phyloP scores from a whole-genome alignment of 2,888 invertebrate species.

The Aspidiotus destructor region DNA sequence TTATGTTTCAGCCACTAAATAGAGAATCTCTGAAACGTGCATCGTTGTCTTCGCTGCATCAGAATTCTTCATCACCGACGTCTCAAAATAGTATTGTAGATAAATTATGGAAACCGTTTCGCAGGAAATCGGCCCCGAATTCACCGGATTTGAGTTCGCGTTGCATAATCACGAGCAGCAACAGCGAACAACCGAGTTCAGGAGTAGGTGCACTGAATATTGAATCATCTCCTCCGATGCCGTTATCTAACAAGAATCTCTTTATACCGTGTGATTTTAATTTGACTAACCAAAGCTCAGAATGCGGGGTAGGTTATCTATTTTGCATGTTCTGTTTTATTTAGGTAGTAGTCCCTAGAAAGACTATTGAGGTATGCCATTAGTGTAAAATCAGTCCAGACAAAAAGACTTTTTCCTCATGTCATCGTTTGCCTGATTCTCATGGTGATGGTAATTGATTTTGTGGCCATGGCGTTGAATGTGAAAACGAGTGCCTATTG shows the following conservation, averaged over 20 bases:
- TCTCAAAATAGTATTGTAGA: conserved; percentile 47
- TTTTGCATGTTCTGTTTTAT: neutral
- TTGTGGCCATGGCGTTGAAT: too few relatives aligned
- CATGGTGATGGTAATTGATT: too few relatives aligned
- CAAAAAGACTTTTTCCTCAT: too few relatives aligned
- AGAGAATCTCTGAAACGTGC: conserved; percentile 35
- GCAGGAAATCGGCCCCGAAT: conserved; percentile 50
- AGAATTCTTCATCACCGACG: conserved; percentile 33
- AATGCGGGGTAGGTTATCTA: conserved; percentile 7
- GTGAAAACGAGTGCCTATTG: too few relatives aligned
- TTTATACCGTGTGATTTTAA: conserved; percentile 17
- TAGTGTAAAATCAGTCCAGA: too few relatives aligned
- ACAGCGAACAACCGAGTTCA: conserved; percentile 34
- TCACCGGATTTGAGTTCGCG: conserved; percentile 36
- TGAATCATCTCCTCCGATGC: conserved; percentile 1
- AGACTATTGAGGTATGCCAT: too few relatives aligned
- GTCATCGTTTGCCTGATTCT: too few relatives aligned
- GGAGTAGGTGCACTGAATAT: conserved; percentile 34
- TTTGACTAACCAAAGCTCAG: conserved; percentile 12
- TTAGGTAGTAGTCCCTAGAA: too few relatives aligned
- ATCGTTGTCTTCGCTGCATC: conserved; percentile 34
- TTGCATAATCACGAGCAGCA: conserved; percentile 15
- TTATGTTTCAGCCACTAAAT: conserved; percentile 23
- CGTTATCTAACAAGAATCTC: conserved; percentile 13
- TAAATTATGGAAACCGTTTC: conserved; percentile 57